These are phyloP conservation scores for Sphaeridia pumilis DNA, from an alignment of 2,888 invertebrate genomes.

Conservation along the genomic window DNA sequence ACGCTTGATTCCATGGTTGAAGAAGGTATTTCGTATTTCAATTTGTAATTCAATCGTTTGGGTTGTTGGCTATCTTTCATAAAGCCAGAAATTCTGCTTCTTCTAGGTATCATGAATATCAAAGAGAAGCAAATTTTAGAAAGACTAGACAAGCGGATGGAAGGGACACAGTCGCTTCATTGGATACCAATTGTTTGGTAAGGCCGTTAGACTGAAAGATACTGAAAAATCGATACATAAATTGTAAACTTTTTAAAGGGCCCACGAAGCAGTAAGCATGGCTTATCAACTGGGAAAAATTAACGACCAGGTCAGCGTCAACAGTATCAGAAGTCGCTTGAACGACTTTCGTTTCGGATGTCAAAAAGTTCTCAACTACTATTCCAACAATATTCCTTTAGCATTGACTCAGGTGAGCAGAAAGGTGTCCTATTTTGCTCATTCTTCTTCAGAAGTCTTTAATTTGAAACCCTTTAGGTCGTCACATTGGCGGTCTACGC, in stretches of 20 bases:
- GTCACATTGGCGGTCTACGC: no score
- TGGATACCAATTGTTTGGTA: slow-evolving; percentile 40
- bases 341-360: background rate
- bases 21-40: slow-evolving; percentile 53
- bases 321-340: background rate
- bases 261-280: no score
- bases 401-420: slow-evolving; percentile 40
- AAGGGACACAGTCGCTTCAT: slow-evolving; percentile 35
- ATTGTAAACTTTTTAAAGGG: no score
- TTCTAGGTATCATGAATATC: slow-evolving; percentile 37
- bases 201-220: background rate
- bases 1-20: slow-evolving; percentile 69
- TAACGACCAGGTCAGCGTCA: background rate
- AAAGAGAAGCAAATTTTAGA: slow-evolving; percentile 40
- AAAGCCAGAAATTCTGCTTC: no score
- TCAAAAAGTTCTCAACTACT: slow-evolving; percentile 38
- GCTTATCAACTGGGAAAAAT: no score
- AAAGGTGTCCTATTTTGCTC: no score
- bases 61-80: background rate
- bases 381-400: slow-evolving; percentile 39
- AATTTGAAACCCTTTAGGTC: no score
- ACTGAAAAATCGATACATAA: no score
- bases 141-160: slow-evolving; percentile 36
- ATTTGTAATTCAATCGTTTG: background rate
- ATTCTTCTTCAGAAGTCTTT: no score